Evolutionary conservation across 2,797 vertebrate genomes (phyloP).

Genomic region (Acropternis orthonyx): DNA sequence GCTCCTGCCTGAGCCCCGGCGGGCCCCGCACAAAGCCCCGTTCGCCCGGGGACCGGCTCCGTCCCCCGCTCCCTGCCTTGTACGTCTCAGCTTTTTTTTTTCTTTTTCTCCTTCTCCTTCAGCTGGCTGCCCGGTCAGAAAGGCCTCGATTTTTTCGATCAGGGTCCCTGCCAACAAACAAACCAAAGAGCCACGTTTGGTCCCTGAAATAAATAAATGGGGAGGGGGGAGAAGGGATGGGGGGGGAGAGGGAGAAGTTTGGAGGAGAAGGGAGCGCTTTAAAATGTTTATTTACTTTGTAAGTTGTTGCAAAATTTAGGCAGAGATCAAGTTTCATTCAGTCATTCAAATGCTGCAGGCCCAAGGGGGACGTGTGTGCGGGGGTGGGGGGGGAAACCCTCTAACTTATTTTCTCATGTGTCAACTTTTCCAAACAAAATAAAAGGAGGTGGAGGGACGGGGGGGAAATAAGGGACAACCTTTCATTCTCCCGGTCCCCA

Average conservation of each 20-base stretch:
- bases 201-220: constrained; percentile 9
- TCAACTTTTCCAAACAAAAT: constrained; percentile 62
- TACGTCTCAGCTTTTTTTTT: neutral
- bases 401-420: constrained; percentile 40
- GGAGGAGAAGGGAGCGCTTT: neutral
- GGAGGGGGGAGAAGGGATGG: neutral
- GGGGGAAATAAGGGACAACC: neutral
- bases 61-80: neutral
- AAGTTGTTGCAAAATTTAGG: constrained; percentile 52
- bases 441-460: neutral
- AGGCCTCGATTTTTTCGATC: constrained; percentile 26
- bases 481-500: neutral
- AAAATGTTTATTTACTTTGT: constrained; percentile 61
- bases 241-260: neutral
- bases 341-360: constrained; percentile 44
- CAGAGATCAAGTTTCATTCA: constrained; percentile 51
- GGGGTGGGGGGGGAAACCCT: neutral
- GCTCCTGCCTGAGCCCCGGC: neutral
- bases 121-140: constrained; percentile 18
- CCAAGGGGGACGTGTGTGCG: neutral
- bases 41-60: neutral
- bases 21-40: constrained; percentile 13
- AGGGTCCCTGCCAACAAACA: constrained; percentile 26
- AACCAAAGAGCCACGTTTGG: constrained; percentile 21
- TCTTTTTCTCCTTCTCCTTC: constrained; percentile 4